Evolutionary conservation across 2,888 invertebrate genomes (phyloP), one percentile per base, ranked within the genome.

Genomic region (Dione juno): DNA sequence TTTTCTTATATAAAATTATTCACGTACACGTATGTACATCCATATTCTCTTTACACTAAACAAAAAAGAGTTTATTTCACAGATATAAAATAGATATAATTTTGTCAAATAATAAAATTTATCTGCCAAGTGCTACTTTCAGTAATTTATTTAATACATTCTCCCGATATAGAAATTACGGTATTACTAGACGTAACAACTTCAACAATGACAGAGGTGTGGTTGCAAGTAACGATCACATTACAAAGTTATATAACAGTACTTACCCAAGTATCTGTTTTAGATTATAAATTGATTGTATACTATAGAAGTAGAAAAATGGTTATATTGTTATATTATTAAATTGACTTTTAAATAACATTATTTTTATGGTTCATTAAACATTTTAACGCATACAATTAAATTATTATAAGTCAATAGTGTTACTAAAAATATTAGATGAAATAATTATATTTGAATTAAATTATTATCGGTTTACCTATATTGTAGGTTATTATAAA

Each of bases 251-350:
- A 79, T 76, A 76, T 81, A 81, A 81, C 77, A 77, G 77, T 81
- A 80, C 82, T 80, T 80, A 74, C 65, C 66, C 64, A 67, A 65
- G 45, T 71, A 76, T 69, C 66, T 74, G 68, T 81, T 77, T 80
- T 82, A 82, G 78, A 79, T 78, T 69, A 80, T 77, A 77, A 76
- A 73, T 80, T 77, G 79, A 73, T 78, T 76, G 78, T 80, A 76
- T 79, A 81, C 74, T 77, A 73, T 77, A 79, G 77, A 43, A 41
- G 14, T 43, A n/a, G 21, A 61, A 43, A 41, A 43, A 61, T 0
- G 7, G 3, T 3, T n/a, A 43, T 28, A 43, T 2, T 10, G 10
- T 21, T n/a, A 28, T n/a, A 57, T 43, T 21, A 43, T 43, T 61
- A 28, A 7, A 0, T 6, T 16, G 37, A 8, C 19, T 37, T 40